Conservation (phyloP, 2,113 vertebrate species). For the Lycaon pictus region DNA sequence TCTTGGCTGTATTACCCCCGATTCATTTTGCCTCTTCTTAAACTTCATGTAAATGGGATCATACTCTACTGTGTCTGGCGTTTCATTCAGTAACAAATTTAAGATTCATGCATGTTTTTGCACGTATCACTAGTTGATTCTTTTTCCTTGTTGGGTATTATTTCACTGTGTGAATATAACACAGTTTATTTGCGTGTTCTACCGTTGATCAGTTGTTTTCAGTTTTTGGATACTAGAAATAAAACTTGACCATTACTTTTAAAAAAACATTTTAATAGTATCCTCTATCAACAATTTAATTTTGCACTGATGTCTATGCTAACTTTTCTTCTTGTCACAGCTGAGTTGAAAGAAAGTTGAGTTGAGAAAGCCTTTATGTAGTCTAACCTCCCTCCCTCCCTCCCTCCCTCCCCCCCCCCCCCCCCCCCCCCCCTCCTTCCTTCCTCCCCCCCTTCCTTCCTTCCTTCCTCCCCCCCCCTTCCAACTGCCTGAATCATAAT, state of each 20-base stretch:
- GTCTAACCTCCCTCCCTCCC: background rate
- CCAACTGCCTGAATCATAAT: background rate
- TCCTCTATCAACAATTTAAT: background rate
- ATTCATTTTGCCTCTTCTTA: background rate
- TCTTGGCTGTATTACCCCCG: background rate
- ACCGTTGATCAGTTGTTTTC: background rate
- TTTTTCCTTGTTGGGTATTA: background rate
- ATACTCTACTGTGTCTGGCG: background rate
- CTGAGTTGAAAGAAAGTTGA: background rate
- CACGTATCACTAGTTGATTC: background rate
- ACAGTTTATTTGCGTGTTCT: background rate
- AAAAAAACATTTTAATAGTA: slow-evolving; percentile 34
- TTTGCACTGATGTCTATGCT: background rate
- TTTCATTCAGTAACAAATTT: background rate
- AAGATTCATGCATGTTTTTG: slow-evolving; percentile 4
- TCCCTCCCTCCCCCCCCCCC: background rate
- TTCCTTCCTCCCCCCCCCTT: too few species aligned
- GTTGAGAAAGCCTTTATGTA: background rate
- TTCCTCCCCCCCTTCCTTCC: background rate
- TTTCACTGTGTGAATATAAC: background rate
- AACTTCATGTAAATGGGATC: background rate
- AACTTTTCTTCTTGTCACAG: background rate
- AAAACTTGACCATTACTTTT: background rate
- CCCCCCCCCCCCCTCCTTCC: background rate
- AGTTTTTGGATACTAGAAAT: background rate